Percentiles rank a stretch among this genome's conserved stretches.
These are phyloP conservation scores for Aphelenchoides bicaudatus DNA, from an alignment of 2,888 invertebrate species.

Conservation along the genomic window DNA sequence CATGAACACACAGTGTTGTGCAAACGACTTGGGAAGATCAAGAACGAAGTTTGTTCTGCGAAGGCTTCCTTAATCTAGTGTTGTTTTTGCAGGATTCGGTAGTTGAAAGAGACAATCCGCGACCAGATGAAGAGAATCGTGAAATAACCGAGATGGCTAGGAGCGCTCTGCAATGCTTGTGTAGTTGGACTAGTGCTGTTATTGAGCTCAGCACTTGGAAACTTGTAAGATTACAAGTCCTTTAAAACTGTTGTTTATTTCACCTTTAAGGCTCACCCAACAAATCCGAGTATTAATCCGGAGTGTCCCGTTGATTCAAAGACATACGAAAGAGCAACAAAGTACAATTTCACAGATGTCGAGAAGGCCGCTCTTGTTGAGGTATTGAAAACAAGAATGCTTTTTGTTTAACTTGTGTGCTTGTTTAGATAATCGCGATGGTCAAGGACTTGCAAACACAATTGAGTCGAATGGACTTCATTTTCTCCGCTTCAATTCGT, in stretches of 20 bases:
- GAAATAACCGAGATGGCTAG: constrained; percentile 85
- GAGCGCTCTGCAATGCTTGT: constrained; percentile 83
- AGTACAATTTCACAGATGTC: constrained; percentile 93
- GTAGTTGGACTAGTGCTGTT: constrained; percentile 93
- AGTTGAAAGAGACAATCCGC: constrained; percentile 60
- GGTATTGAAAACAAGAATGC: constrained; percentile 64
- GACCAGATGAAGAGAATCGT: constrained; percentile 84
- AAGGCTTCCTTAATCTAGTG: neutral
- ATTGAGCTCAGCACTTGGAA: constrained; percentile 79
- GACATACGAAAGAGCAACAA: constrained; percentile 83
- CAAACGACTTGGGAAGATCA: constrained; percentile 86
- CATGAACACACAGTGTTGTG: constrained; percentile 96
- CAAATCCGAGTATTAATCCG: constrained; percentile 89
- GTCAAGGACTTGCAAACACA: constrained; percentile 76
- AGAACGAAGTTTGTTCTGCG: constrained; percentile 66
- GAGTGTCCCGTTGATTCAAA: constrained; percentile 79
- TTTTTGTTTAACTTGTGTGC: neutral
- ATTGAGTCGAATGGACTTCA: constrained; percentile 94
- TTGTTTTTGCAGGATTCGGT: constrained; percentile 26
- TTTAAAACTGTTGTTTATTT: no score
- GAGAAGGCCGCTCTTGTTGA: constrained; percentile 97
- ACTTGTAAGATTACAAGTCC: no score
- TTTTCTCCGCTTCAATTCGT: constrained; percentile 83
- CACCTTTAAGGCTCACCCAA: constrained; percentile 95
- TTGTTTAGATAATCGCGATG: constrained; percentile 14